Conservation (phyloP, 2,888 invertebrate genomes). For the Mechanitis mazaeus region DNA sequence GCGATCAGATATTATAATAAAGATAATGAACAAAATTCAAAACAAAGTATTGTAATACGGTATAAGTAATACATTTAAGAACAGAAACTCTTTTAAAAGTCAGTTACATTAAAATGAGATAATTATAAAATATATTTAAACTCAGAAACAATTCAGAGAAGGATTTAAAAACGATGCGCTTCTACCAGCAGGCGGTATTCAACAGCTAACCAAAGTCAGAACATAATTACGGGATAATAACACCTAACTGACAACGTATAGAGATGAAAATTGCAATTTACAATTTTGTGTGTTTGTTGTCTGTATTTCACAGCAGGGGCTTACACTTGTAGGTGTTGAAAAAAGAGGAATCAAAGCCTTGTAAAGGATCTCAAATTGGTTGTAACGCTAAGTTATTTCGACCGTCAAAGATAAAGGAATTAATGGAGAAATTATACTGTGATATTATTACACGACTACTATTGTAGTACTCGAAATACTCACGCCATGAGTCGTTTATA, state of each 20-base stretch:
- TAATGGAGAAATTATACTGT: conserved; percentile 28
- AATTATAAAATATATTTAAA: conserved; percentile 18
- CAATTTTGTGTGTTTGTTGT: background rate
- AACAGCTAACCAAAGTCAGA: background rate
- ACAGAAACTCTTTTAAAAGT: background rate
- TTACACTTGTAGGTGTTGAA: conserved; percentile 50
- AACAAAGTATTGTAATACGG: background rate
- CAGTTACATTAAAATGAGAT: conserved; percentile 1
- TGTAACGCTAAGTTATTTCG: conserved; percentile 19
- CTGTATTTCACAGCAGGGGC: conserved; percentile 42
- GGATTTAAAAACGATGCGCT: conserved; percentile 13
- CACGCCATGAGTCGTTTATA: background rate
- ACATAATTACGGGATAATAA: conserved; percentile 7
- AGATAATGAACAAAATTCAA: conserved; percentile 3
- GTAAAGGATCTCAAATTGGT: conserved; percentile 24
- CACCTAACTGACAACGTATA: conserved; percentile 5
- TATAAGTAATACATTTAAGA: background rate
- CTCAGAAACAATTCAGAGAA: conserved; percentile 32
- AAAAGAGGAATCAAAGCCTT: conserved; percentile 39
- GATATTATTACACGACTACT: conserved; percentile 23
- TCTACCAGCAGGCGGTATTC: conserved; percentile 20
- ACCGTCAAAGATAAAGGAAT: conserved; percentile 27
- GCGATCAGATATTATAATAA: conserved; percentile 9
- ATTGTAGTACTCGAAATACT: conserved; percentile 6
- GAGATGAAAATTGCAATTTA: conserved; percentile 9